These are phyloP conservation scores for Hydractinia symbiolongicarpus DNA, from an alignment of 30 jellyfish, hydroid and myxozoan species.

Conservation along the genomic window DNA sequence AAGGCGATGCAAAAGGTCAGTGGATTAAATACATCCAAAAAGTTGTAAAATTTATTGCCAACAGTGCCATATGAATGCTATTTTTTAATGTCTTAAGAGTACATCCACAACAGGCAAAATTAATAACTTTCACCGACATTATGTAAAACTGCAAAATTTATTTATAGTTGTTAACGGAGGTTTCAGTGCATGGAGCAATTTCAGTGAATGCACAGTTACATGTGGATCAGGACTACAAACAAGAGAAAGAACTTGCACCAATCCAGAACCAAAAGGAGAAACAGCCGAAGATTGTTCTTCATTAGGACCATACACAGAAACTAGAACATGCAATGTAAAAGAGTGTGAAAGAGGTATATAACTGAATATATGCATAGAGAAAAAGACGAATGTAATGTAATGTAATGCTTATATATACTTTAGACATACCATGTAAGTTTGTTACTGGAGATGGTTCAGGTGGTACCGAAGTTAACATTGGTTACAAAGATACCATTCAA, in stretches of 20 bases:
- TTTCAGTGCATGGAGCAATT: conserved; percentile 7
- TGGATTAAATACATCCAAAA: neutral
- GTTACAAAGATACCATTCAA: neutral
- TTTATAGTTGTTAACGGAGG: conserved; percentile 11
- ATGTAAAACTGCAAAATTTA: too few species aligned
- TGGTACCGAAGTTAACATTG: neutral
- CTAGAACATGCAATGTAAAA: conserved; percentile 3
- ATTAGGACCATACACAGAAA: conserved; percentile 14
- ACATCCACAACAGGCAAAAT: too few species aligned
- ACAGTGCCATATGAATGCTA: too few species aligned
- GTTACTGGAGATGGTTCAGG: neutral
- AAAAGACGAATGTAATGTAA: neutral
- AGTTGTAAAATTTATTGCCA: neutral
- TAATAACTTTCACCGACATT: too few species aligned
- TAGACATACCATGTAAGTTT: neutral
- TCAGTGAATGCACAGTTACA: conserved; percentile 18
- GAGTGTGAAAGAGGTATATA: neutral
- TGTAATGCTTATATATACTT: neutral
- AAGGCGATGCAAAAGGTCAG: neutral
- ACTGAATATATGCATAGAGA: neutral
- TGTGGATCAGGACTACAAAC: conserved; percentile 11
- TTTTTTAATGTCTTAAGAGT: too few species aligned
- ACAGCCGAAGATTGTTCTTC: neutral
- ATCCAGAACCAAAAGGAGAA: conserved; percentile 25
- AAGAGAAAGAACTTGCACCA: conserved; percentile 15